phyloP scores from a whole-genome alignment of 2,888 invertebrate species.

The Myopa tessellatipennis region DNA sequence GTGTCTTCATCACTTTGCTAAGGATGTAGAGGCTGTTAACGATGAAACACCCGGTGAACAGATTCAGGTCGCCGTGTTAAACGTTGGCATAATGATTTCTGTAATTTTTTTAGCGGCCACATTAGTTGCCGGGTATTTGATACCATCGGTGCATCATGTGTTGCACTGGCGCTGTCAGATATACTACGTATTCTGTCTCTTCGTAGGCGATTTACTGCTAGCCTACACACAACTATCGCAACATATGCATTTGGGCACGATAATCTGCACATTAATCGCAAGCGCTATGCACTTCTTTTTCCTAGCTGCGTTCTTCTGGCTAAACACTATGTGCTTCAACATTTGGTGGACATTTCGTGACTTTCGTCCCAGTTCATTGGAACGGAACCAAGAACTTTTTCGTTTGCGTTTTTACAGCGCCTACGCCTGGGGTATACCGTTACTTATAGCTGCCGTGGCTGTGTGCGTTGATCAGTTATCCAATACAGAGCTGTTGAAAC shows the following conservation, averaged over 20 bases:
- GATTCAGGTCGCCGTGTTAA: constrained; percentile 78
- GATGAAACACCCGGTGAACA: constrained; percentile 49
- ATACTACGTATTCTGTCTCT: constrained; percentile 84
- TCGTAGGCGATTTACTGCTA: constrained; percentile 83
- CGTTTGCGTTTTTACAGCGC: constrained; percentile 82
- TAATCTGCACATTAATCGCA: constrained; percentile 74
- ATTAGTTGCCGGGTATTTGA: constrained; percentile 80
- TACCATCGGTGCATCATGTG: constrained; percentile 86
- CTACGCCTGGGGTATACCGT: constrained; percentile 88
- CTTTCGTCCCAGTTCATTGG: constrained; percentile 84
- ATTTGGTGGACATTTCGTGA: constrained; percentile 93
- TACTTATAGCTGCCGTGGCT: constrained; percentile 80
- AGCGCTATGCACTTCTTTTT: constrained; percentile 89
- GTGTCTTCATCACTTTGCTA: constrained; percentile 72
- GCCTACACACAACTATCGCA: constrained; percentile 81
- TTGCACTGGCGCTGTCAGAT: constrained; percentile 91
- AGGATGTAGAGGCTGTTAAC: constrained; percentile 41
- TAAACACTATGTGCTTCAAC: constrained; percentile 94
- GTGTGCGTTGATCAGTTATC: constrained; percentile 79
- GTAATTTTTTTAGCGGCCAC: constrained; percentile 85
- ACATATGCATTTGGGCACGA: constrained; percentile 71
- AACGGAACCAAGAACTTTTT: constrained; percentile 85
- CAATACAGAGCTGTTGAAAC: constrained; percentile 74
- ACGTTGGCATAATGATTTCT: constrained; percentile 82
- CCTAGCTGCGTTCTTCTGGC: constrained; percentile 91